Percentiles rank a stretch among this genome's conserved stretches.
phyloP scores from a whole-genome alignment of 1,140 invertebrate genomes.

The Drosophila prosaltans region DNA sequence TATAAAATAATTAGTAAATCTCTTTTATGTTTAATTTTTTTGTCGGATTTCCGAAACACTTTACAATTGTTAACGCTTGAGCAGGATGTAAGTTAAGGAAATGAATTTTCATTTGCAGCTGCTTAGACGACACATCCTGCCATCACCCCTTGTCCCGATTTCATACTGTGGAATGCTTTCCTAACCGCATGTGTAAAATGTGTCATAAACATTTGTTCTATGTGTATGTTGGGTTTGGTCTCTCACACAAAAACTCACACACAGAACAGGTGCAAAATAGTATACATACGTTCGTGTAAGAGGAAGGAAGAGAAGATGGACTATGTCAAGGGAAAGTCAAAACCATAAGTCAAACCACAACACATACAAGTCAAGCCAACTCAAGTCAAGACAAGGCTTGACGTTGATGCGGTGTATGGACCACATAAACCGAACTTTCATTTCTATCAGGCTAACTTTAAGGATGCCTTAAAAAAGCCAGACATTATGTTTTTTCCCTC shows the following conservation, averaged over 20 bases:
- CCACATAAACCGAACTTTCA: conserved; percentile 23
- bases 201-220: conserved; percentile 67
- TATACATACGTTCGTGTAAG: not conserved
- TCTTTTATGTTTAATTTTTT: not conserved
- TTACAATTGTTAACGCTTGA: not conserved
- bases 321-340: conserved; percentile 58
- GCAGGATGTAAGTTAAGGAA: conserved; percentile 17
- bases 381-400: conserved; percentile 34
- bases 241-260: conserved; percentile 38
- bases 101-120: conserved; percentile 7
- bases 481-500: conserved; percentile 2
- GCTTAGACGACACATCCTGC: conserved; percentile 12
- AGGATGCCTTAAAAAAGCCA: conserved; percentile 28
- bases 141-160: not conserved
- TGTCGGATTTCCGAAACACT: conserved; percentile 3
- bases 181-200: conserved; percentile 68
- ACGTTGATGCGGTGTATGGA: conserved; percentile 27
- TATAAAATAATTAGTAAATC: not conserved
- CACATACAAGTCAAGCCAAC: conserved; percentile 30
- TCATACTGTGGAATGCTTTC: conserved; percentile 24
- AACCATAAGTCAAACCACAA: conserved; percentile 71
- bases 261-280: conserved; percentile 37
- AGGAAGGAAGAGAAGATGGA: not conserved
- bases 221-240: conserved; percentile 12
- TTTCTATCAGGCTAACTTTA: conserved; percentile 43